Conservation (phyloP, 2,888 invertebrate species). For the Ectropis crepuscularia region DNA sequence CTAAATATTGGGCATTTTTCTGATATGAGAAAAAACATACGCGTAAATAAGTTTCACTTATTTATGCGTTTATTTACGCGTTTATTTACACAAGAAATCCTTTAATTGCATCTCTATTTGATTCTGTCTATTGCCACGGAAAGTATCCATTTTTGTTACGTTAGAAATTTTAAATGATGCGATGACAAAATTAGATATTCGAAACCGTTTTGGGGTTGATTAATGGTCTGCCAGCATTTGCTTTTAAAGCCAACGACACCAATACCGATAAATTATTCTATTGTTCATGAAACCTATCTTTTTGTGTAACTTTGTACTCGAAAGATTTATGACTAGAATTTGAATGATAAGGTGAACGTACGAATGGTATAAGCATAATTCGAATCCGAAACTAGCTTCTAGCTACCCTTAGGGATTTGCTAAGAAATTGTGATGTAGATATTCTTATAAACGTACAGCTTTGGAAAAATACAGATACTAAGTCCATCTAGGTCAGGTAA, state of each 20-base stretch:
- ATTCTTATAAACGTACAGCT: neutral
- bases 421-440: neutral
- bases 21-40: too few relatives aligned
- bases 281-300: constrained; percentile 24
- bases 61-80: too few relatives aligned
- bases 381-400: neutral
- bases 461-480: neutral
- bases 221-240: constrained; percentile 26
- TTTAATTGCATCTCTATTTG: constrained; percentile 7
- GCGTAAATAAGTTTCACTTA: too few relatives aligned
- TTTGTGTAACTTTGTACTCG: constrained; percentile 18
- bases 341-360: constrained; percentile 9
- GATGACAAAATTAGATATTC: constrained; percentile 50
- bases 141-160: constrained; percentile 56
- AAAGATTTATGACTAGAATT: constrained; percentile 20
- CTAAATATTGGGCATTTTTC: too few relatives aligned
- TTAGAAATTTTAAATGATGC: constrained; percentile 47
- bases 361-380: neutral
- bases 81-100: too few relatives aligned
- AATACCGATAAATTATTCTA: constrained; percentile 27
- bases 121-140: neutral
- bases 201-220: constrained; percentile 27
- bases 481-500: neutral
- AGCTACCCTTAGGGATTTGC: constrained; percentile 4
- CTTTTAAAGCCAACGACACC: constrained; percentile 25